Base-by-base conservation (phyloP, 2,797 vertebrate species). In the Alouatta caraya region DNA sequence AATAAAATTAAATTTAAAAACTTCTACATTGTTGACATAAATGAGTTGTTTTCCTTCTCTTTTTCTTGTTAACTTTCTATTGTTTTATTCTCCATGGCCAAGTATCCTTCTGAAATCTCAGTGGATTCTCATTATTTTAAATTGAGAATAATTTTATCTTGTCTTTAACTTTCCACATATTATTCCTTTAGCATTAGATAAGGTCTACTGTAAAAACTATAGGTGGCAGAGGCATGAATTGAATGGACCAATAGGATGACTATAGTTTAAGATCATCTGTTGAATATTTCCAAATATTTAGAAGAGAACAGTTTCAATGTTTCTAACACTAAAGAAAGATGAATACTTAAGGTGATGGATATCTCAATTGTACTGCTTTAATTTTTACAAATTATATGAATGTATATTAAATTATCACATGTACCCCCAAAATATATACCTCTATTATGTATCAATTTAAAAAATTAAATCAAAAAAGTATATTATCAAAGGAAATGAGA, bases 1-100 rank as follows among this genome's bases (percentile, higher is more conserved):
- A 93, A 61, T 76, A 86, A 50, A 61, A 89, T 37, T 93, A 26
- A 6, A 72, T 78, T 61, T 93, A 33, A 93, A 94, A 96, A 82
- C 2, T 61, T 93, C 52, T 73, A 21, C 21, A 21, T 37, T 73
- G 6, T 37, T 93, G 39, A 92, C 93, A 85, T 81, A 61, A 95
- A 61, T 46, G 4, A 64, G 15, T 5, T 67, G 26, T 48, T 61
- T 67, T 50, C 9, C 90, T 44, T 59, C 17, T 28, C 33, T n/a
- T 67, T 67, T 67, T 67, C 64, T 67, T n/a, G 15, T 67, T 67
- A n/a, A 33, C 64, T 67, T n/a, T 64, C 93, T 70, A 79, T 57
- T 89, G 6, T 93, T 93, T 19, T 75, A 11, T 76, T 86, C 19
- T 81, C 24, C 42, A 48, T 73, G 22, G 55, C 6, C 30, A 86